Base-by-base conservation (phyloP, 2,888 invertebrate species). In the Drosophila borealis region DNA sequence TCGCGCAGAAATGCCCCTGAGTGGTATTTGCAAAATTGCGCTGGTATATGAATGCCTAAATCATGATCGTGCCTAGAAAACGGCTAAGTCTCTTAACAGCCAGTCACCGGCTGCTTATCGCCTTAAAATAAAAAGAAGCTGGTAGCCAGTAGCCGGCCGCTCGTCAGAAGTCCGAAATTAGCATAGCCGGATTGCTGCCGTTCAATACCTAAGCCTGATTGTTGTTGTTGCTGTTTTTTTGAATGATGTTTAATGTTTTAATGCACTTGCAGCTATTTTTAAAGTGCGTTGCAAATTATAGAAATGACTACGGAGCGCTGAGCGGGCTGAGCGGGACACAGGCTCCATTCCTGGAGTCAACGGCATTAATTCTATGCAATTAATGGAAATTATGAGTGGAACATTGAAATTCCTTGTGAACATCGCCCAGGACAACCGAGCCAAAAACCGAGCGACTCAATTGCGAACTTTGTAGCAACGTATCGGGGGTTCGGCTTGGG, bases 311-410 rank as follows among this genome's bases (percentile, higher is more conserved):
- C 80, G 65, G 75, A 70, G 55, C 56, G 25, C 80, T 68, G 75
- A 68, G 55, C 56, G 25, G 37, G 41, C 13, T 17, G 25, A 29
- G 29, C 29, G 8, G 29, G 8, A 29, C 11, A 42, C 37, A 36
- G 64, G 45, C 45, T 54, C 44, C 44, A 45, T 11, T 42, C 9
- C 37, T 33, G 42, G 39, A 72, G 65, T 73, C 81, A 67, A 57
- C 72, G 71, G 87, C 84, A 82, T 78, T 84, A 80, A 89, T 88
- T 86, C 88, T 71, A 82, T 88, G 83, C 81, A 88, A 88, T 89
- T 88, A 88, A 88, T 76, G 70, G 49, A 84, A 88, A 88, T 89
- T 89, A 88, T 80, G 78, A 81, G 80, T 78, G 72, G 78, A 83
- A 80, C 80, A 78, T 86, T 88, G 80, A 86, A 88, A 84, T 84